Percentiles rank a stretch among this genome's conserved stretches.
Conservation (phyloP, 2,797 vertebrate genomes). For the Hypotaenidia philippensis region DNA sequence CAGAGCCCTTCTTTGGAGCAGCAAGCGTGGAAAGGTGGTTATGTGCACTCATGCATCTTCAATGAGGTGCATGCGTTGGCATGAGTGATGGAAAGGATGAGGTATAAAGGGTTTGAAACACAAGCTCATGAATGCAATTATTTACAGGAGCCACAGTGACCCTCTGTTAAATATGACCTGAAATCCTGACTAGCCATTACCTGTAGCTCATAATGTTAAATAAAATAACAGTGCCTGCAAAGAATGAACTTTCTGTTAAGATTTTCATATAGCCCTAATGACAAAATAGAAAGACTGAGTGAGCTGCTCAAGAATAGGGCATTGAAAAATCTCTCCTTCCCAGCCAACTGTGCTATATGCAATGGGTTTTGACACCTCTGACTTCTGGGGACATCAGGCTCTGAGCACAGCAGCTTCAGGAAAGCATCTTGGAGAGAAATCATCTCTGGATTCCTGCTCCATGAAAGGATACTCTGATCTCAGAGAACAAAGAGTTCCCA, state of each 20-base stretch:
- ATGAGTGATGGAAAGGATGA: background rate
- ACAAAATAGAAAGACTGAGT: background rate
- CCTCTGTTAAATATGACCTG: background rate
- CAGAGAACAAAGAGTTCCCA: accelerated
- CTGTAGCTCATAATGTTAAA: background rate
- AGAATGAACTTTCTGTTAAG: background rate
- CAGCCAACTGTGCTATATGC: background rate
- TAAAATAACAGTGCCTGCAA: background rate
- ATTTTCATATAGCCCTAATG: background rate
- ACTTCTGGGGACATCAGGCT: background rate
- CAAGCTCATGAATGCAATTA: background rate
- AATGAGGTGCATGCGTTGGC: accelerated
- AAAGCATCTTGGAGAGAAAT: background rate
- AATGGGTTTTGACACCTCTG: background rate
- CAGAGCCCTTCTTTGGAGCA: background rate
- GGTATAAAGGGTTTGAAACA: background rate
- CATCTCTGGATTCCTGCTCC: background rate
- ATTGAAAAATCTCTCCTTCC: background rate
- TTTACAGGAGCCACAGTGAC: background rate
- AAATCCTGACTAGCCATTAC: background rate
- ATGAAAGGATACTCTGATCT: background rate
- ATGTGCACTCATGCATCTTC: background rate
- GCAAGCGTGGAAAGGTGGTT: accelerated
- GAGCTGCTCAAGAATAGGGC: background rate
- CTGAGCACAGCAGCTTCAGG: background rate